Conservation (phyloP, 2,888 invertebrate species). For the Chouioia cunea region DNA sequence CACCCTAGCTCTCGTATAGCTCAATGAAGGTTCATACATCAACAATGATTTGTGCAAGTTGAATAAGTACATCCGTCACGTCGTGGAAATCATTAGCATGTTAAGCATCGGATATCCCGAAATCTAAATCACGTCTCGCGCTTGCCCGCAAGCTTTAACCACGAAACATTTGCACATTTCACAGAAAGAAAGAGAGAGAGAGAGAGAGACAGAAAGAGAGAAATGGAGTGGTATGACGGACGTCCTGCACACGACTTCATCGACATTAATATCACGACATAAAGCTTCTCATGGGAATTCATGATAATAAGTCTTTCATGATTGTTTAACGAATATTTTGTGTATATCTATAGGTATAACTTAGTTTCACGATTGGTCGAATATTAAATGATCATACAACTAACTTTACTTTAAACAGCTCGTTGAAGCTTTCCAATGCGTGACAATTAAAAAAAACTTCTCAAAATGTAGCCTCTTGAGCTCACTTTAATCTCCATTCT, state of each 20-base stretch:
- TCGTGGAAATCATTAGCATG: slow-evolving; percentile 39
- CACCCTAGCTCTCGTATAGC: too few species aligned
- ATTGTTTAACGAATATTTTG: too few species aligned
- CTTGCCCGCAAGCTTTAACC: slow-evolving; percentile 11
- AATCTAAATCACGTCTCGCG: slow-evolving; percentile 33
- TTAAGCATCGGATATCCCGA: slow-evolving; percentile 9
- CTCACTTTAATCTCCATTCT: too few species aligned
- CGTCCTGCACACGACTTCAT: slow-evolving; percentile 8
- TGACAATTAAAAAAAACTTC: not conserved
- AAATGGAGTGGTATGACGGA: not conserved
- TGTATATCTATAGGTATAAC: too few species aligned
- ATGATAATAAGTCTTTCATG: too few species aligned
- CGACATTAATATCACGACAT: slow-evolving; percentile 25
- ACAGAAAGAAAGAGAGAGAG: slow-evolving; percentile 9
- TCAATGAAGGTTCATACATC: slow-evolving; percentile 27
- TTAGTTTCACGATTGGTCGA: too few species aligned
- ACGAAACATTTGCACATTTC: slow-evolving; percentile 39
- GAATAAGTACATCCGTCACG: slow-evolving; percentile 43
- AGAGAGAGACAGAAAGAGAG: too few species aligned
- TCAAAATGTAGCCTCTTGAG: not conserved
- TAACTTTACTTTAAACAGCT: too few species aligned
- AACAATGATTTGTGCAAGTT: slow-evolving; percentile 39
- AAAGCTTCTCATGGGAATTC: too few species aligned
- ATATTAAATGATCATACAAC: too few species aligned
- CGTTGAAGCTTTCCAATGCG: too few species aligned